Evolutionary conservation across 2,113 vertebrate species (phyloP), one percentile per base, ranked within the genome.

Genomic region (Pluvianellus socialis): DNA sequence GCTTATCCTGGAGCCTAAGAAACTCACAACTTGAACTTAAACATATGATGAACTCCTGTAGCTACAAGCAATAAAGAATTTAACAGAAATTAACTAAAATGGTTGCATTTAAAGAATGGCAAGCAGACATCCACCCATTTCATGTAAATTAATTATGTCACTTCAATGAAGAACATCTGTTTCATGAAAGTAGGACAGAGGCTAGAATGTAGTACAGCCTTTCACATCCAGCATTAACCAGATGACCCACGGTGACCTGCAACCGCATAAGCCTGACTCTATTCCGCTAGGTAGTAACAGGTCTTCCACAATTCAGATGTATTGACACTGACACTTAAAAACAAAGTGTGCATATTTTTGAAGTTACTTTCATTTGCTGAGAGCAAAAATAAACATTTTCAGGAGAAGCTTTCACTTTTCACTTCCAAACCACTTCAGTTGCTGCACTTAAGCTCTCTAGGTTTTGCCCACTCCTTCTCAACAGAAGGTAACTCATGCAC

Each of bases 191-290:
- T 17, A 88, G 74, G 74, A 75, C 49, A 76, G 73, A 52, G 62
- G 63, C 58, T 79, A 73, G 18, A 93, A 79, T 56, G 33, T 7
- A 76, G 75, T 65, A 88, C 75, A 79, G 56, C 53, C 70, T 93
- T 93, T 93, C 85, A 85, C 74, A 58, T 68, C 58, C 88, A 82
- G 30, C 79, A 88, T 76, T 79, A 95, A 86, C 40, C 71, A 88
- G 73, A 44, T 68, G 92, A 93, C 92, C 81, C 87, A 77, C 2
- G 0, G 40, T 52, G 67, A 93, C 90, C 90, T 87, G 65, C 20
- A 93, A 56, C 52, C 47, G 66, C 7, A 0, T n/a, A 70, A 80
- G 28, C 68, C 38, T 90, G 50, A 80, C n/a, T 66, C 30, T 70
- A 9, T 6, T 28, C 47, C 90, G 23, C 42, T 55, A 82, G 33